Evolutionary conservation across 92 coral and sea anemone genomes (phyloP), one percentile per base, ranked within the genome.

Genomic region (Nematostella vectensis): DNA sequence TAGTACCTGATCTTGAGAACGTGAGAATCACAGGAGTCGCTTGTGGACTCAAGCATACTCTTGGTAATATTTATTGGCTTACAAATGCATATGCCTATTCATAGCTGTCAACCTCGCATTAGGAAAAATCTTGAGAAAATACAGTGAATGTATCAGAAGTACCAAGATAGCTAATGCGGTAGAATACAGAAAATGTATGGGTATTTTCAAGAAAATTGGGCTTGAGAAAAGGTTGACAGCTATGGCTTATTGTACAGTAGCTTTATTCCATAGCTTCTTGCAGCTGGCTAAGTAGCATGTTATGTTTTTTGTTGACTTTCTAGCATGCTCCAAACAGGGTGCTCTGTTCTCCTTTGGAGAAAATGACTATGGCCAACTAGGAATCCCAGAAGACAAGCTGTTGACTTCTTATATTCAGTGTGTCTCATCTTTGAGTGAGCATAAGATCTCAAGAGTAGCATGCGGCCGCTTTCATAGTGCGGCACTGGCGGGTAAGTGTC

Each of bases 391-490:
- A 3, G 68, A 65, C 16, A 94, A 94, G 11, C 48, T 80, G 18
- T 8, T 8, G 8, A 22, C 4, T 10, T 4, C 4, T 4, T 4
- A 11, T 45, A 6, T 19, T 9, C 12, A 6, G 18, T 67, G 69
- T 49, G 73, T 87, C 3, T 68, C 71, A 6, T 67, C 62, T 18
- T 60, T 81, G 24, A 77, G 77, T 4, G 78, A 57, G 29, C 75
- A 81, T 23, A 62, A 53, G 30, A 78, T 91, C 20, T 61, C 47
- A 3, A 63, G 61, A 47, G 88, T 91, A 26, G 73, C 87, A 0
- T 91, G 98, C 62, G 98, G 98, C 22, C 49, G 65, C 11, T 55
- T 77, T 47, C 98, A 91, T 68, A 85, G 87, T 55, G 98, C 98
- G 8, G 95, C 72, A 8, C 43, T 91, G 60, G 84, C 95, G 45